Evolutionary conservation across 2,888 invertebrate species (phyloP).

Genomic region (Dasysyrphus albostriatus): DNA sequence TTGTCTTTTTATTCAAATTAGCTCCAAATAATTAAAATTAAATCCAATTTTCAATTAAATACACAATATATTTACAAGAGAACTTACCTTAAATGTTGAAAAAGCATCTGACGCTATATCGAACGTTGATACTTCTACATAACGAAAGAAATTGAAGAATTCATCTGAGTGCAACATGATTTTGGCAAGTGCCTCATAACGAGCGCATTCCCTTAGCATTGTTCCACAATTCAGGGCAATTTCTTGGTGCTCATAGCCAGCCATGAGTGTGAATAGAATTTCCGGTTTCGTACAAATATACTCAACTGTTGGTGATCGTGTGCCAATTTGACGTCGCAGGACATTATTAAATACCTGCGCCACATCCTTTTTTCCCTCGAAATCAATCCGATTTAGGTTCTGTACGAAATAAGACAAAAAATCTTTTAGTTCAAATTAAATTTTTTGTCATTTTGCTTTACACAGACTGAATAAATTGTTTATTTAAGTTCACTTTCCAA

Average conservation of each 20-base stretch:
- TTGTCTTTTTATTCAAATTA: too few relatives aligned
- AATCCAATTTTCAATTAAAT: too few relatives aligned
- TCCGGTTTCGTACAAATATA: constrained; percentile 99
- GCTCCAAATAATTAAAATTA: too few relatives aligned
- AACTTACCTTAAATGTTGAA: constrained; percentile 98
- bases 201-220: constrained; percentile 99
- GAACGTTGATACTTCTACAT: constrained; percentile 99
- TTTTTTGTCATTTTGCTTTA: background rate
- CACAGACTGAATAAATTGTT: too few relatives aligned
- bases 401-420: constrained; percentile 77
- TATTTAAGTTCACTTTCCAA: background rate
- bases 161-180: constrained; percentile 99
- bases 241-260: constrained; percentile 99
- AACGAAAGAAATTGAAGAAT: constrained; percentile 99
- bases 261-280: constrained; percentile 97
- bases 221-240: constrained; percentile 99
- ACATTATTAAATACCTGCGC: constrained; percentile 99
- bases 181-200: constrained; percentile 99
- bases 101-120: constrained; percentile 99
- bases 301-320: constrained; percentile 98
- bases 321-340: constrained; percentile 98
- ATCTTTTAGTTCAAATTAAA: background rate
- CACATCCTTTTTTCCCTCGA: constrained; percentile 99
- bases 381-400: constrained; percentile 91
- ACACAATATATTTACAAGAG: background rate